Percentiles rank a stretch among this genome's conserved stretches.
These are phyloP conservation scores for Notodonta ziczac DNA, from an alignment of 2,888 invertebrate species.

Conservation along the genomic window DNA sequence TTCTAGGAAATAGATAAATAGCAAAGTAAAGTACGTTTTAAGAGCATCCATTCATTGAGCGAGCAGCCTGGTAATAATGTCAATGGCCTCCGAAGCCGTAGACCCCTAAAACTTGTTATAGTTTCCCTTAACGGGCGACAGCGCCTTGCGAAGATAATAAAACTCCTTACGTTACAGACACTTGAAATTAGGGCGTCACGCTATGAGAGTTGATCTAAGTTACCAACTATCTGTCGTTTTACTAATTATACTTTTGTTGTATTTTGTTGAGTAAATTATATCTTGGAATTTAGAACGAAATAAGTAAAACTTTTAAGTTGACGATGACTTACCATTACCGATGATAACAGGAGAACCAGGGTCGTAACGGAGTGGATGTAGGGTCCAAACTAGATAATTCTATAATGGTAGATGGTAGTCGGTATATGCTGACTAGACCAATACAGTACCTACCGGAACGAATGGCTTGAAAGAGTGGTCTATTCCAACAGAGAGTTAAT, in stretches of 20 bases:
- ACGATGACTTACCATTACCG: too few species aligned
- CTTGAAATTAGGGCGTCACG: conserved; percentile 22
- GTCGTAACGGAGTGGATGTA: too few species aligned
- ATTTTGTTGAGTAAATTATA: not conserved
- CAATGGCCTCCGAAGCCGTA: conserved; percentile 32
- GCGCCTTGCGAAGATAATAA: conserved; percentile 59
- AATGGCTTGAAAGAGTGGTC: too few species aligned
- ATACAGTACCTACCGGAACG: too few species aligned
- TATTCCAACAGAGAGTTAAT: too few species aligned
- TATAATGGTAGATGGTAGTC: too few species aligned
- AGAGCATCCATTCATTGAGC: conserved; percentile 14
- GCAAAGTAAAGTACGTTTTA: not conserved
- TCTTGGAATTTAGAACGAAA: too few species aligned
- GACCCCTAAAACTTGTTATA: conserved; percentile 45
- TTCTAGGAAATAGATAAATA: too few species aligned
- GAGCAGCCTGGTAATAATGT: conserved; percentile 22
- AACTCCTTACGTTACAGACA: conserved; percentile 38
- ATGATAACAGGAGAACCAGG: too few species aligned
- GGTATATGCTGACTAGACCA: too few species aligned
- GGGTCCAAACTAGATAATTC: too few species aligned
- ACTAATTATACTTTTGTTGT: conserved; percentile 11
- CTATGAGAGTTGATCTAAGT: not conserved
- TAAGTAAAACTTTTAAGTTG: too few species aligned
- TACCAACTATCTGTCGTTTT: conserved; percentile 6
- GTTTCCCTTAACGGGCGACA: conserved; percentile 50